Percentiles rank a stretch among this genome's conserved stretches.
phyloP scores from a whole-genome alignment of 2,113 vertebrate species.

The Geococcyx californianus region DNA sequence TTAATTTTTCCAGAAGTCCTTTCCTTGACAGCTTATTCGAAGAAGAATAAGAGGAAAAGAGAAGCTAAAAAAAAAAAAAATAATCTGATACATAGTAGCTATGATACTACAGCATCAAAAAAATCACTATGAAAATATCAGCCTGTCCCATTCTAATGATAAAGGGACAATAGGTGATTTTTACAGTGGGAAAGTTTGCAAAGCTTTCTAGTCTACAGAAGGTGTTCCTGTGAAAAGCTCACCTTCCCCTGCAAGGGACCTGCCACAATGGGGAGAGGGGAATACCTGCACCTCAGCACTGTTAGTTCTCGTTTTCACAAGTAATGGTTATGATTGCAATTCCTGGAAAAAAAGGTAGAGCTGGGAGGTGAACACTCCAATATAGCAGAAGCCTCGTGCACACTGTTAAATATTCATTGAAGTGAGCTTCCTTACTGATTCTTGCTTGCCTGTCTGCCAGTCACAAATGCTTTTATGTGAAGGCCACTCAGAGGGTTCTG shows the following conservation, averaged over 20 bases:
- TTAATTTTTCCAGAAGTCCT: not conserved
- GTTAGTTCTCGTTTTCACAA: not conserved
- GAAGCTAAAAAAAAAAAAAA: not conserved
- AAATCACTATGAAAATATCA: not conserved
- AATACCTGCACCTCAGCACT: not conserved
- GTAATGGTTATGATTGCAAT: not conserved
- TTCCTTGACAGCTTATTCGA: not conserved
- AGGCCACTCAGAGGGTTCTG: not conserved
- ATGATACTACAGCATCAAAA: not conserved
- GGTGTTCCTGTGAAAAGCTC: not conserved
- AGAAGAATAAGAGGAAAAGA: not conserved
- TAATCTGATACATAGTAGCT: not conserved
- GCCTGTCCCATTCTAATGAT: not conserved
- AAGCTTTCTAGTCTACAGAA: not conserved
- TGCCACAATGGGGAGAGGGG: not conserved
- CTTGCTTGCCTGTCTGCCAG: not conserved
- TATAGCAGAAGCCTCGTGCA: not conserved
- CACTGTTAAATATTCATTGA: not conserved
- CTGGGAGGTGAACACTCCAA: not conserved
- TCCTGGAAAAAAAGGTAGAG: not conserved
- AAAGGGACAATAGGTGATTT: not conserved
- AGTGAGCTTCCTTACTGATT: not conserved
- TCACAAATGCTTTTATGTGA: not conserved
- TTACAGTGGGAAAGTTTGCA: not conserved
- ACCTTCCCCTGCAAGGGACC: not conserved